Evolutionary conservation across 2,797 vertebrate genomes (phyloP), one percentile per base, ranked within the genome.

Genomic region (Cetoscarus ocellatus): DNA sequence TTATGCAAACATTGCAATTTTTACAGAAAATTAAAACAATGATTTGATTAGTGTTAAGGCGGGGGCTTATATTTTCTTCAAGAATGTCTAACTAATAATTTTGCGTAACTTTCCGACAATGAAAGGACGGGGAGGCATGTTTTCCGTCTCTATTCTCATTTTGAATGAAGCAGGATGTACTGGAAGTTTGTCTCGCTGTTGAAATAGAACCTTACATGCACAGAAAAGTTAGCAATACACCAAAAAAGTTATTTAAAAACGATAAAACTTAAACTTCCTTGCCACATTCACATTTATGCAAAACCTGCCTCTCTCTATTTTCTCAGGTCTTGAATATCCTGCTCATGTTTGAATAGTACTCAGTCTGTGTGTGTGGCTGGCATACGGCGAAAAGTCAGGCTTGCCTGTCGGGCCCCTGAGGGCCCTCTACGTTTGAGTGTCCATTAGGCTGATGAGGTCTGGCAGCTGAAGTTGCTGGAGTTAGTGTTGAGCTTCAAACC

Each of bases 361-460:
- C 7, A 13, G 65, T 67, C 34, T 61, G 17, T 57, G 54, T 59
- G 65, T n/a, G 45, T 55, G 53, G 61, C 58, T 76, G 73, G 75
- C 64, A 76, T 68, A 49, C 72, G 70, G 68, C 73, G 86, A 75
- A 73, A 75, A 88, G 73, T 86, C 53, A 66, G 75, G 60, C 75
- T 80, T 73, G 77, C 73, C 88, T 91, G 88, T 80, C 69, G 76
- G 81, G 80, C 76, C 91, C 91, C 85, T 12, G 82, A 83, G 85
- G 90, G 90, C 87, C 87, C 80, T 80, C 61, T 3, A 61, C 75
- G 82, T 84, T 84, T 92, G 91, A 94, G 90, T 86, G 87, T 91
- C 91, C 89, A 94, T 95, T 95, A 94, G 83, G 86, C 84, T 95
- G 93, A 95, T 94, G 82, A 92, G 92, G 86, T 86, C 88, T 94